Conservation (phyloP, 2,888 invertebrate species). For the Leucophenga maculata region DNA sequence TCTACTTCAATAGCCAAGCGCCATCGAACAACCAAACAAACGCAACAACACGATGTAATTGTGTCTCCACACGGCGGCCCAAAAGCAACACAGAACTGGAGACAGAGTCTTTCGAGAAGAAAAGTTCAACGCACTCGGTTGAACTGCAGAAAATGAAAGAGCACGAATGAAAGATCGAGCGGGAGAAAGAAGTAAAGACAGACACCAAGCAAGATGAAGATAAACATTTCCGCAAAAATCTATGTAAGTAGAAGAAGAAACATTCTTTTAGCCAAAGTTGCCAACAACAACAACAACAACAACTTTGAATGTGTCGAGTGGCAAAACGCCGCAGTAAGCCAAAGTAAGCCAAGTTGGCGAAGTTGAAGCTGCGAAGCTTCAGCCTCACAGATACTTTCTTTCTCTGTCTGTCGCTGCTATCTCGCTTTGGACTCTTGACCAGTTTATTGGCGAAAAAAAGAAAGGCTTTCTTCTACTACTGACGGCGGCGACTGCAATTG, state of each 20-base stretch:
- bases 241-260: constrained; percentile 53
- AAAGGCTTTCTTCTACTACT: constrained; percentile 69
- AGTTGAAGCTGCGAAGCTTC: constrained; percentile 23
- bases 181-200: not conserved
- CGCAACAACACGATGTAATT: too few species aligned
- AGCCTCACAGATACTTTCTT: constrained; percentile 44
- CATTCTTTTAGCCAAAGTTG: constrained; percentile 47
- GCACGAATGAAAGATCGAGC: constrained; percentile 22
- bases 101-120: constrained; percentile 35
- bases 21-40: too few species aligned
- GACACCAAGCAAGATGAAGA: constrained; percentile 49
- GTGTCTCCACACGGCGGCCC: constrained; percentile 11
- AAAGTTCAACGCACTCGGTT: constrained; percentile 67
- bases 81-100: constrained; percentile 29
- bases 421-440: constrained; percentile 44
- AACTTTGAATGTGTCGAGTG: constrained; percentile 16
- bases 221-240: constrained; percentile 64
- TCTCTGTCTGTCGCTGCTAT: constrained; percentile 44
- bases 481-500: too few species aligned
- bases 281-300: constrained; percentile 3
- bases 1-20: too few species aligned
- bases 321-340: constrained; percentile 21
- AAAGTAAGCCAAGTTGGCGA: constrained; percentile 50
- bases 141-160: constrained; percentile 55
- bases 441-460: constrained; percentile 60